Conservation (phyloP, 2,888 invertebrate genomes). For the Noctua janthina region DNA sequence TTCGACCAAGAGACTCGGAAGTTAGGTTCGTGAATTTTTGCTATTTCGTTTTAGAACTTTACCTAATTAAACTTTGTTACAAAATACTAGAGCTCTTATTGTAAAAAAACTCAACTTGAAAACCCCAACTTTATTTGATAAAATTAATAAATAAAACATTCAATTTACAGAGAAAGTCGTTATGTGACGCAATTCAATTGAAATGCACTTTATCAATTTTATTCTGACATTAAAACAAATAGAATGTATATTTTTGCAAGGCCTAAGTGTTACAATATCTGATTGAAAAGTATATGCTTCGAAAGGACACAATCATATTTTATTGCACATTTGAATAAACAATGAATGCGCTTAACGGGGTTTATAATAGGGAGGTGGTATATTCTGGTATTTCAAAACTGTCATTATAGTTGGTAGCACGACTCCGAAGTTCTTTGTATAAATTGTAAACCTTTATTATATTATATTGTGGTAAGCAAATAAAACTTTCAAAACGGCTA, state of each 20-base stretch:
- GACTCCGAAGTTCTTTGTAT: conserved; percentile 23
- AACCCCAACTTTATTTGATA: conserved; percentile 6
- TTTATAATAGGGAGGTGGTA: conserved; percentile 20
- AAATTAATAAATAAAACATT: conserved; percentile 34
- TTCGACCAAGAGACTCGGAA: neutral
- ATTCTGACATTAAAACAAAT: conserved; percentile 35
- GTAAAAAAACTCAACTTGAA: neutral
- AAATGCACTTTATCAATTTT: conserved; percentile 38
- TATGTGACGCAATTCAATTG: conserved; percentile 28
- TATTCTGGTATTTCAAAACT: conserved; percentile 11
- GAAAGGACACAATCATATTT: conserved; percentile 45
- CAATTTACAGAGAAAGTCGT: conserved; percentile 39
- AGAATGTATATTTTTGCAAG: conserved; percentile 32
- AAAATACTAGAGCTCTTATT: neutral
- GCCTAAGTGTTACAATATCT: conserved; percentile 21
- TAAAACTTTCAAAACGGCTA: conserved; percentile 10
- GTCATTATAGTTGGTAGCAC: conserved; percentile 8
- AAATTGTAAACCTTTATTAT: conserved; percentile 13
- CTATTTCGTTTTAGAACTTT: neutral
- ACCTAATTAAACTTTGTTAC: neutral
- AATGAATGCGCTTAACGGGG: conserved; percentile 12
- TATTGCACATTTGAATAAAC: conserved; percentile 52
- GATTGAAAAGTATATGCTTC: conserved; percentile 24
- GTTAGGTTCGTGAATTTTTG: neutral
- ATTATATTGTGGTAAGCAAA: conserved; percentile 18